A percentile compares a stretch with the other conserved stretches of the same genome.
Conservation (phyloP, 30 jellyfish, hydroid and myxozoan species). For the Calvadosia cruxmelitensis region DNA sequence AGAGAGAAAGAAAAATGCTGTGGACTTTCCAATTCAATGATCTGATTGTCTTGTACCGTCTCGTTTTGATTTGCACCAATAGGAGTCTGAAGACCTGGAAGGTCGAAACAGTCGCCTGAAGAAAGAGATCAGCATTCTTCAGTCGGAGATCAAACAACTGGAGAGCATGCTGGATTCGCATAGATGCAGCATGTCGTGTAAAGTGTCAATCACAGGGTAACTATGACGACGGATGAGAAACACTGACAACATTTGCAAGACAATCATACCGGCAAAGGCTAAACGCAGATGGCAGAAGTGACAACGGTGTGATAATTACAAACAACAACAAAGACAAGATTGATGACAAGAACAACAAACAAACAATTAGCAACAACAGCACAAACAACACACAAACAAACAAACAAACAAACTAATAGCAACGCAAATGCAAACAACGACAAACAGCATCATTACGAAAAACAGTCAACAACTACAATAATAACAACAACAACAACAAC, state of each 20-base stretch:
- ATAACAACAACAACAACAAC: no score
- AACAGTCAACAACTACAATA: no score
- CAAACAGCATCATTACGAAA: no score
- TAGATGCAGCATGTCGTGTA: conserved; percentile 86
- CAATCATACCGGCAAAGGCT: no score
- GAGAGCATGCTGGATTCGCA: conserved; percentile 95
- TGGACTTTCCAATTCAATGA: no score
- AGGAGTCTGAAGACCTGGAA: conserved; percentile 98
- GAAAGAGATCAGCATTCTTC: conserved; percentile 72
- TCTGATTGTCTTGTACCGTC: no score
- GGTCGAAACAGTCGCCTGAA: conserved; percentile 65
- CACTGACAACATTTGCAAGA: no score
- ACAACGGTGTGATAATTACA: background rate
- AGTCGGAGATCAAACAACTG: conserved; percentile 89
- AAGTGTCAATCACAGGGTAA: conserved; percentile 25
- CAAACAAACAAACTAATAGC: background rate
- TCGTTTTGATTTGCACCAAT: no score
- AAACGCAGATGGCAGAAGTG: background rate
- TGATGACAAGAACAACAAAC: background rate
- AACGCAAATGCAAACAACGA: background rate
- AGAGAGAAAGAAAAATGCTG: no score
- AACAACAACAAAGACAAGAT: background rate
- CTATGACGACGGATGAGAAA: no score
- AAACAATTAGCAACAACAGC: no score
- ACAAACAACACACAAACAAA: no score